These are phyloP conservation scores for Cecropterus lyciades DNA, from an alignment of 1,140 invertebrate species.

Conservation along the genomic window DNA sequence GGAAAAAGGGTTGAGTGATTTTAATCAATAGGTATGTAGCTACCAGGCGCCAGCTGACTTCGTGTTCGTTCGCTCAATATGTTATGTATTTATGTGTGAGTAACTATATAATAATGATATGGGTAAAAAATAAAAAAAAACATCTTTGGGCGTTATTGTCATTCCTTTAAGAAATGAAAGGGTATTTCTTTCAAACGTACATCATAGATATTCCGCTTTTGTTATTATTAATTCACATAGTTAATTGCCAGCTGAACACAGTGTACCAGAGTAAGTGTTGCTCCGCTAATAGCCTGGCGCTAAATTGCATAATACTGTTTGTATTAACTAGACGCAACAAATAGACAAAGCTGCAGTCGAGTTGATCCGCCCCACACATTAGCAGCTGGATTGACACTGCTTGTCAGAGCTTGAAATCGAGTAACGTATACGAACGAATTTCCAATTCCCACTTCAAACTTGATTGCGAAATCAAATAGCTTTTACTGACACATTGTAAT, in stretches of 20 bases:
- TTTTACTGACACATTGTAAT: conserved; percentile 1
- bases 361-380: conserved; percentile 14
- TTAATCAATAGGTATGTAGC: not conserved
- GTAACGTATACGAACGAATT: conserved; percentile 16
- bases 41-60: too few relatives aligned
- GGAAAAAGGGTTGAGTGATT: not conserved
- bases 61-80: too few relatives aligned
- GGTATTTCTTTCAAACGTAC: too few relatives aligned
- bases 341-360: conserved; percentile 13
- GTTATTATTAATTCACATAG: too few relatives aligned
- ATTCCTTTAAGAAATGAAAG: too few relatives aligned
- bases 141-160: too few relatives aligned
- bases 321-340: conserved; percentile 7
- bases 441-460: conserved; percentile 25
- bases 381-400: conserved; percentile 24
- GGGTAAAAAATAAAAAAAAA: too few relatives aligned
- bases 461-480: conserved; percentile 8
- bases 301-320: conserved; percentile 16
- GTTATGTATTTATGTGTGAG: too few relatives aligned
- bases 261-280: not conserved
- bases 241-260: not conserved
- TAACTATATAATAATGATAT: too few relatives aligned
- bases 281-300: not conserved
- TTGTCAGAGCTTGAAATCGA: conserved; percentile 25
- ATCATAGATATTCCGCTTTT: too few relatives aligned